Base-by-base conservation (phyloP, 2,113 vertebrate genomes). In the Dromas ardeola region DNA sequence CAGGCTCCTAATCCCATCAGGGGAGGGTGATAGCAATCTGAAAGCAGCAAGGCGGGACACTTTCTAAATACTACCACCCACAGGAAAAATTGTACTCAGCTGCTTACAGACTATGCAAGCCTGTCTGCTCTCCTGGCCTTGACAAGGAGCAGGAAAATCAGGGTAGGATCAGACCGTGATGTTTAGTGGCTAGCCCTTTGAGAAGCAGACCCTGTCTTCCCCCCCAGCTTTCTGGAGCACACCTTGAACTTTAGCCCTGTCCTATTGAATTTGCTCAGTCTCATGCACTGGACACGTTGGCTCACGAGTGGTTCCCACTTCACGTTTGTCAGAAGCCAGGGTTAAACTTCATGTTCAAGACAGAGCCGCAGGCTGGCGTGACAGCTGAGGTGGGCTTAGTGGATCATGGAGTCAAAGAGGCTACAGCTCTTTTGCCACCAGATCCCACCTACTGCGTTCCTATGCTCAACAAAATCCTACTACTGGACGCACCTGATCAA, bases 1-100 rank as follows among this genome's bases (percentile, higher is more conserved):
- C 83, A 89, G 81, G 61, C 89, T 93, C 89, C 38, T 95, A 86
- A 95, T 89, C 91, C 94, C 81, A 67, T 78, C 73, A 90, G 38
- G 73, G 47, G 26, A 87, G 52, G 23, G 21, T 25, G 95, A 96
- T 94, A 86, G 73, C 81, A 76, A 95, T 96, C 96, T 87, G 81
- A 67, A 69, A 84, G 56, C 13, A 11, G 65, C 69, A 74, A 95
- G 95, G 94, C 65, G 2, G 94, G 84, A 95, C 81, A 85, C 84
- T 84, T 95, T 78, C 91, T 94, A 81, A 96, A 91, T 71, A 69
- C 61, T 79, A 91, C 86, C 93, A 96, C 91, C 94, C 95, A 96
- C 93, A 93, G 86, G 89, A 97, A 87, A 89, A 85, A 85, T 11
- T 87, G 76, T 86, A 55, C 65, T 89, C 61, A 47, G 47, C 61